phyloP scores from a whole-genome alignment of 2,888 invertebrate species.

The Sericinus montela region DNA sequence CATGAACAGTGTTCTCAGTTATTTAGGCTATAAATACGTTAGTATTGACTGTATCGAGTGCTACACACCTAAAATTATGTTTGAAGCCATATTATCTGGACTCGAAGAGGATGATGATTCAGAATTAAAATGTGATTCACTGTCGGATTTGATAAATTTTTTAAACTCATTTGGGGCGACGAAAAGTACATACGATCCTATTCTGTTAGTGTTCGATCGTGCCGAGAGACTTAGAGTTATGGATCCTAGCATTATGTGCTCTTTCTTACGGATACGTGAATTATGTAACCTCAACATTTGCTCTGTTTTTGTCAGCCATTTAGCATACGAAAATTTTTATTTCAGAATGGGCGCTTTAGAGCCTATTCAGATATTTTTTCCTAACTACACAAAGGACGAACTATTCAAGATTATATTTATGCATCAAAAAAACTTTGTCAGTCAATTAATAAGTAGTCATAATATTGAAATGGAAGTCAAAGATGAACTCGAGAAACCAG shows the following conservation, averaged over 20 bases:
- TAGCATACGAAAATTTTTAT: conserved; percentile 89
- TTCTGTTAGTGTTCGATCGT: conserved; percentile 87
- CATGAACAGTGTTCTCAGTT: conserved; percentile 78
- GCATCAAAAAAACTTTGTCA: conserved; percentile 51
- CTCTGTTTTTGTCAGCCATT: conserved; percentile 86
- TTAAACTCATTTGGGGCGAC: conserved; percentile 55
- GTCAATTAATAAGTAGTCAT: conserved; percentile 45
- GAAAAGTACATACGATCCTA: conserved; percentile 53
- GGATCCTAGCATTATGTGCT: conserved; percentile 85
- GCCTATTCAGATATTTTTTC: conserved; percentile 86
- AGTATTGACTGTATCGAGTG: conserved; percentile 90
- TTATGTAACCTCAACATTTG: conserved; percentile 85
- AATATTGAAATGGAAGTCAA: conserved; percentile 42
- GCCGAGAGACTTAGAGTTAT: conserved; percentile 88
- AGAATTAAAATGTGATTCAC: conserved; percentile 81
- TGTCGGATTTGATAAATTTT: conserved; percentile 81
- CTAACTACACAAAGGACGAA: conserved; percentile 89
- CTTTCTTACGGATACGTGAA: conserved; percentile 86
- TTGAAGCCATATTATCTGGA: conserved; percentile 85
- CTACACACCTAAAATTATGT: conserved; percentile 86
- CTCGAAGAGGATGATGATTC: conserved; percentile 58
- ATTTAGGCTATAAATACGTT: conserved; percentile 79
- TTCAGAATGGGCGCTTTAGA: conserved; percentile 84
- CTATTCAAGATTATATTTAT: conserved; percentile 67
- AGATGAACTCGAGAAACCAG: conserved; percentile 56